Evolutionary conservation across 1,140 invertebrate species (phyloP).

Genomic region (Cepaea nemoralis): DNA sequence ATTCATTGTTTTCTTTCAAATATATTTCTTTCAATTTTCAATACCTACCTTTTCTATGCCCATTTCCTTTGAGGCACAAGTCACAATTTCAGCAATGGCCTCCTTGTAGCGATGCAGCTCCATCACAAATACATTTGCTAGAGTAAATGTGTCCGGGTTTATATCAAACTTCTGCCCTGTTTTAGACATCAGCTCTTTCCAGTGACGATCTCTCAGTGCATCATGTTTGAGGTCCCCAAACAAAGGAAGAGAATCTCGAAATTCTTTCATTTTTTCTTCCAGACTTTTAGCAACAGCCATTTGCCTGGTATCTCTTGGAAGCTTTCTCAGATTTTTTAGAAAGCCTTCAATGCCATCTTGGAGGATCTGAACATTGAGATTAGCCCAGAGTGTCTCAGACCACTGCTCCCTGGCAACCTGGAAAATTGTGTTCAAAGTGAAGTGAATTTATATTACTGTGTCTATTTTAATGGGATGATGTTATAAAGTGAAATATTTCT

Average conservation of each 20-base stretch:
- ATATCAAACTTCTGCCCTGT: slow-evolving; percentile 88
- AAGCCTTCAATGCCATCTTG: slow-evolving; percentile 89
- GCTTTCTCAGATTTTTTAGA: slow-evolving; percentile 82
- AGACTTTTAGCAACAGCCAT: slow-evolving; percentile 78
- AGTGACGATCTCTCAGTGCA: slow-evolving; percentile 86
- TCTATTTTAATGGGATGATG: too few species aligned
- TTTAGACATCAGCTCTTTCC: slow-evolving; percentile 88
- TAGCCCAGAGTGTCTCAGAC: slow-evolving; percentile 88
- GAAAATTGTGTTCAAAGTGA: too few species aligned
- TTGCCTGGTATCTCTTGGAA: slow-evolving; percentile 75
- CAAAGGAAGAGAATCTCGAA: slow-evolving; percentile 87
- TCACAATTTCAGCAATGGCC: slow-evolving; percentile 85
- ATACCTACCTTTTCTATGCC: slow-evolving; percentile 81
- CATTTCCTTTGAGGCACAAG: slow-evolving; percentile 88
- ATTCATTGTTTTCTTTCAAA: neutral
- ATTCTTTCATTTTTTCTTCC: slow-evolving; percentile 88
- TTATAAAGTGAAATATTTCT: too few species aligned
- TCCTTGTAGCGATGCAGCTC: slow-evolving; percentile 87
- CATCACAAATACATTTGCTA: slow-evolving; percentile 93
- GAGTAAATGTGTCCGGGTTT: slow-evolving; percentile 85
- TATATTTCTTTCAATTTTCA: neutral
- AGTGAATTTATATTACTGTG: too few species aligned
- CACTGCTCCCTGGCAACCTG: slow-evolving; percentile 80
- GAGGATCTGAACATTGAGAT: slow-evolving; percentile 85
- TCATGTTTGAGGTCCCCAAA: slow-evolving; percentile 93